Evolutionary conservation across 2,888 invertebrate genomes (phyloP).

Genomic region (Nemoura dubitans): DNA sequence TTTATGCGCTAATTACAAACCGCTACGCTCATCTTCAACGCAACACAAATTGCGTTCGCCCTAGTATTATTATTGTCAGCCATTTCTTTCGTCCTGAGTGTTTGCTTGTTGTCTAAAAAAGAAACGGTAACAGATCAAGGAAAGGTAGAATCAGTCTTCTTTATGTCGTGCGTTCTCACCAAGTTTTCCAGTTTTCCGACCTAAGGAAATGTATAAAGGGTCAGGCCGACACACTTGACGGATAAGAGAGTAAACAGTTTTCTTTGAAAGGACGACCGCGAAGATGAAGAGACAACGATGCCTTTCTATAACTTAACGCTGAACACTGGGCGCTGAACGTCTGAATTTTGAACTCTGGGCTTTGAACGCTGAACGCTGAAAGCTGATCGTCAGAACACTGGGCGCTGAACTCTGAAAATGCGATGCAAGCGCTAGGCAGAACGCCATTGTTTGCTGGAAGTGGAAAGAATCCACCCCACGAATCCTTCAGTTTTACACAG

Average conservation of each 20-base stretch:
- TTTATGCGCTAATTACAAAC: too few relatives aligned
- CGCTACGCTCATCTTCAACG: too few relatives aligned
- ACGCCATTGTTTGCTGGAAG: too few relatives aligned
- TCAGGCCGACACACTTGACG: conserved; percentile 16
- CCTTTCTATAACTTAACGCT: not conserved
- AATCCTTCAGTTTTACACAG: too few relatives aligned
- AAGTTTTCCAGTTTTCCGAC: conserved; percentile 33
- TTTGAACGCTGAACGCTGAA: too few relatives aligned
- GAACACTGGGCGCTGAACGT: not conserved
- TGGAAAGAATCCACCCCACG: too few relatives aligned
- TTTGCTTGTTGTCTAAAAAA: not conserved
- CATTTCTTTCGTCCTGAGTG: not conserved
- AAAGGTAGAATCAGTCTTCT: conserved; percentile 17
- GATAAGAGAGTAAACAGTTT: conserved; percentile 34
- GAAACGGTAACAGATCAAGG: conserved; percentile 5
- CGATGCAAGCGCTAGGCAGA: too few relatives aligned
- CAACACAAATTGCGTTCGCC: not conserved
- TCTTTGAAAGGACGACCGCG: not conserved
- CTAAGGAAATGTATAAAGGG: conserved; percentile 36
- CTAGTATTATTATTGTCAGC: not conserved
- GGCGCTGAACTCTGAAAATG: too few relatives aligned
- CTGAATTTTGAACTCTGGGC: too few relatives aligned
- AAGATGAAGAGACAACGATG: not conserved
- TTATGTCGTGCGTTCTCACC: not conserved
- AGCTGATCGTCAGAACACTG: too few relatives aligned